These are phyloP conservation scores for Scolopax mira DNA, from an alignment of 2,113 vertebrate species.

Conservation along the genomic window DNA sequence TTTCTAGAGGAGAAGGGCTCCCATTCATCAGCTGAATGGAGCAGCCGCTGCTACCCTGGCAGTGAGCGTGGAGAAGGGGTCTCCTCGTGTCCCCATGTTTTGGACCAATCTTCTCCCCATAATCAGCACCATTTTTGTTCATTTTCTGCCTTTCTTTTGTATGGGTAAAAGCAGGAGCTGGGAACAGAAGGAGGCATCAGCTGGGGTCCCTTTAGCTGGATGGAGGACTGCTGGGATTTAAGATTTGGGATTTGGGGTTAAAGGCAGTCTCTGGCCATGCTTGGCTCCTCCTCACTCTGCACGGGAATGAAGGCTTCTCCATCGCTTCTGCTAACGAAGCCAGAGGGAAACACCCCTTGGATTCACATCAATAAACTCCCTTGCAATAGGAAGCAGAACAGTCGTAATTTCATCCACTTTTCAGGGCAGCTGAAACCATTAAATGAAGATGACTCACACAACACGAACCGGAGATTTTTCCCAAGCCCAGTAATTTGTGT, in stretches of 20 bases:
- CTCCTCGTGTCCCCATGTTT: rapidly evolving
- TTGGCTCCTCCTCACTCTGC: not conserved
- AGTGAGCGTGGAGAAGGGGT: not conserved
- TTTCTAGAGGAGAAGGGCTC: constrained; percentile 12
- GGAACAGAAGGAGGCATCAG: not conserved
- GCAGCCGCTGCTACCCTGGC: rapidly evolving
- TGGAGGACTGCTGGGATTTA: not conserved
- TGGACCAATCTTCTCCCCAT: rapidly evolving
- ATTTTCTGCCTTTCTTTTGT: not conserved
- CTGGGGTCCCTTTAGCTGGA: rapidly evolving
- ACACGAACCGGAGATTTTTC: not conserved
- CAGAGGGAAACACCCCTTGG: not conserved
- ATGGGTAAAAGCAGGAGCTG: not conserved
- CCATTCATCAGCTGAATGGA: not conserved
- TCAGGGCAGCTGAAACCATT: not conserved
- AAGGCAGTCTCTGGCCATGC: rapidly evolving
- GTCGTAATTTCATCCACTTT: not conserved
- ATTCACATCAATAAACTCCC: not conserved
- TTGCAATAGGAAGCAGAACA: not conserved
- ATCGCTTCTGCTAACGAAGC: rapidly evolving
- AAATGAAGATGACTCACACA: not conserved
- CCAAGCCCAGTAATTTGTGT: not conserved
- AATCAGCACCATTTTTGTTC: not conserved
- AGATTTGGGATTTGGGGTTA: not conserved
- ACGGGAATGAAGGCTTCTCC: rapidly evolving